Evolutionary conservation across 2,797 vertebrate genomes (phyloP), one percentile per base, ranked within the genome.

Genomic region (Pogoniulus pusillus): DNA sequence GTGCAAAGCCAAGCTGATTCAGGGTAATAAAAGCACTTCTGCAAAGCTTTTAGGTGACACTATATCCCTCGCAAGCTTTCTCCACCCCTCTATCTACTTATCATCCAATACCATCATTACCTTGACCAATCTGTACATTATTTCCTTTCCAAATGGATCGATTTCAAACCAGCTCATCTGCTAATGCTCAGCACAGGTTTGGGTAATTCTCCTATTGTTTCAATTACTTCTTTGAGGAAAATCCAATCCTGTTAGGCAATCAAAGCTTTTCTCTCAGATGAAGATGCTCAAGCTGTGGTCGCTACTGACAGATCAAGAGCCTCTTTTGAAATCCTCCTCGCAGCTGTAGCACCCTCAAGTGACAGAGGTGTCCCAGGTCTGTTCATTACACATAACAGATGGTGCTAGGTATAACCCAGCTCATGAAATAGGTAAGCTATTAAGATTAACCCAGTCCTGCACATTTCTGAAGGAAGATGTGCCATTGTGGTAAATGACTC

Each of bases 11-110:
- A 93, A 94, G 70, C 91, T 85, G 88, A 96, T 76, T 93, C 87
- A 85, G 91, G 82, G 91, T 95, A 96, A 96, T 96, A 95, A 95
- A 93, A 94, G 95, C 91, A 87, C 80, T 73, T 84, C 53, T 87
- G 68, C 69, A 82, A 78, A 88, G 55, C 88, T 93, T 82, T 92
- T 82, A 92, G 93, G 91, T 80, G 88, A 91, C 34, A 80, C 63
- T 43, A 35, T 54, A 92, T 82, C 96, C 89, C 87, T 89, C 45
- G 57, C 85, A 78, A 93, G 94, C 80, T 82, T 57, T 59, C 80
- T 84, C 79, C 75, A 72, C 45, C 63, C 45, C 49, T 82, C 60
- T 4, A 1, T 94, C 84, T 86, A 89, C 68, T 55, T 43, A 41
- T 88, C 73, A 94, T 88, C 78, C 23, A 58, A 86, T 70, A 85